Conservation (phyloP, 2,888 invertebrate genomes). For the Calephelis perditalis region DNA sequence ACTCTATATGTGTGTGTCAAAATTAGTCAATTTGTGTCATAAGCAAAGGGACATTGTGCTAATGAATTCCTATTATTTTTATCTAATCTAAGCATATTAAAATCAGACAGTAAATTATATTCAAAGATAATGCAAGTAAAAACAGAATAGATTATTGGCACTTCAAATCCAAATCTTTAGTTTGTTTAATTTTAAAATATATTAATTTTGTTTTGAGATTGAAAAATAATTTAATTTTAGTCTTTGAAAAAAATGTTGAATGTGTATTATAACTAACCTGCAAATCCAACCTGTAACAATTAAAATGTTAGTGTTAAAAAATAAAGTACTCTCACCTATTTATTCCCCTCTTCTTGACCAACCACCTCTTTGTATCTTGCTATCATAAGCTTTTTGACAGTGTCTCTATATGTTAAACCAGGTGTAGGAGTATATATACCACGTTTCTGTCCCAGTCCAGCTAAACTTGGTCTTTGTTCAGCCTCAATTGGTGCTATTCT, state of each 20-base stretch:
- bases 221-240: no score
- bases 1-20: no score
- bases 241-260: not conserved
- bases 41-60: no score
- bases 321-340: slow-evolving; percentile 57
- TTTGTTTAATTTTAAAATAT: no score
- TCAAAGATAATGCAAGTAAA: no score
- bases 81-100: no score
- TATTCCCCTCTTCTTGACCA: slow-evolving; percentile 73
- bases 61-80: no score
- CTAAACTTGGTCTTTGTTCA: slow-evolving; percentile 81
- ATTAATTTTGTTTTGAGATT: no score
- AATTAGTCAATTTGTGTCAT: no score
- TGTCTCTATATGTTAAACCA: slow-evolving; percentile 92
- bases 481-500: slow-evolving; percentile 95
- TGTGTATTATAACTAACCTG: slow-evolving; percentile 49
- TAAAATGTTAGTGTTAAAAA: slow-evolving; percentile 31
- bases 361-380: slow-evolving; percentile 90
- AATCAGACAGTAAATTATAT: no score
- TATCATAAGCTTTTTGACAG: slow-evolving; percentile 93
- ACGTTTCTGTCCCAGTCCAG: slow-evolving; percentile 91
- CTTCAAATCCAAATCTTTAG: no score
- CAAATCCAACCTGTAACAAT: slow-evolving; percentile 44
- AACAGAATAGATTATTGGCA: no score
- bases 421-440: slow-evolving; percentile 87